A percentile compares a stretch with the other conserved stretches of the same genome.
Evolutionary conservation across 1,140 invertebrate genomes (phyloP).

Genomic region (Neodiprion virginianus): DNA sequence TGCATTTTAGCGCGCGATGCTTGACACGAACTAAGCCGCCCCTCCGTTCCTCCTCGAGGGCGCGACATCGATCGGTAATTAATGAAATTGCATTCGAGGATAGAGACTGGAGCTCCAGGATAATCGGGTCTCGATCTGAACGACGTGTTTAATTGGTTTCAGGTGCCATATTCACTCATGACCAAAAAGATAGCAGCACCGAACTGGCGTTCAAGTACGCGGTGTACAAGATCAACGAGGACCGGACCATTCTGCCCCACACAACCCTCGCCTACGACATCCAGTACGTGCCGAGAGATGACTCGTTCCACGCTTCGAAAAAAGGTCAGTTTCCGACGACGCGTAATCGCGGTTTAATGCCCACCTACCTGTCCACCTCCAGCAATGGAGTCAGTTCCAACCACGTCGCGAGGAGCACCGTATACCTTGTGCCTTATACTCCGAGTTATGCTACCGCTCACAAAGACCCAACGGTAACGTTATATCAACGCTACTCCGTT

Average conservation of each 20-base stretch:
- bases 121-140: background rate
- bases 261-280: slow-evolving; percentile 72
- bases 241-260: slow-evolving; percentile 68
- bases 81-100: background rate
- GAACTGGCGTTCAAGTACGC: slow-evolving; percentile 76
- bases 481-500: background rate
- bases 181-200: slow-evolving; percentile 69
- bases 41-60: background rate
- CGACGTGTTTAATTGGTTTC: slow-evolving; percentile 28
- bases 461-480: background rate
- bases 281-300: slow-evolving; percentile 70
- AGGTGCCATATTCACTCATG: slow-evolving; percentile 72
- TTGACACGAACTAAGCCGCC: too few species aligned
- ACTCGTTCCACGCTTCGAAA: slow-evolving; percentile 73
- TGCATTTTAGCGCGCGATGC: too few species aligned
- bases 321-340: slow-evolving; percentile 60
- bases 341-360: too few species aligned
- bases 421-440: too few species aligned
- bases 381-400: too few species aligned
- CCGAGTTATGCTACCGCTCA: too few species aligned
- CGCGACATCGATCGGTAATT: background rate
- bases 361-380: too few species aligned
- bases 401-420: too few species aligned
- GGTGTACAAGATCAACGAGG: slow-evolving; percentile 71
- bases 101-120: background rate